Base-by-base conservation (phyloP, 2,797 vertebrate species). In the Acridotheres tristis region DNA sequence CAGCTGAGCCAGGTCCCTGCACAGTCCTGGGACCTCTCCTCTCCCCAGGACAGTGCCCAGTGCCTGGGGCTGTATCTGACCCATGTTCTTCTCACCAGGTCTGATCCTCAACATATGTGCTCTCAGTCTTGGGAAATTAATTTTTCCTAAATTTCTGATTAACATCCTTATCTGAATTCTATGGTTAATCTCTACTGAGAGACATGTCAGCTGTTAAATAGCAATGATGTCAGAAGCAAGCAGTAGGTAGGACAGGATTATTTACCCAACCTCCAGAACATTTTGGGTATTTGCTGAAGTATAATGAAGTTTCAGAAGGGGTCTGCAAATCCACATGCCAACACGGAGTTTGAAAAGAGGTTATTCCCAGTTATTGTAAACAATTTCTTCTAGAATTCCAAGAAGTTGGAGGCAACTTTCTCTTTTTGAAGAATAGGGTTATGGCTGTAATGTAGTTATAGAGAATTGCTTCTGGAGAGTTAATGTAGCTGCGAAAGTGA, bases 31-130 rank as follows among this genome's bases (percentile, higher is more conserved):
- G 19, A 2, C 54, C 6, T 3, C 7, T 55, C 29, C 47, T 9
- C 3, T 42, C 19, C 23, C n/a, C 30, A 20, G 40, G 17, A 22
- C 27, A 51, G 43, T 2, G 0, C 29, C 19, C 0, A 0, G 4
- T 15, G 36, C 57, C 43, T 3, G 0, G 7, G 29, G 7, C 14
- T 51, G 11, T 5, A 9, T 8, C 38, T 45, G 29, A 53, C 5
- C 10, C n/a, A 12, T 0, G 0, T 30, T 30, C 38, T 47, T 40
- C 34, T 53, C 15, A 10, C 10, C 38, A 22, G 16, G 20, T 40
- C 78, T 45, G 50, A 45, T 34, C 58, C 45, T 36, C 38, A 65
- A 5, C 25, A 71, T 15, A 58, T 40, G 30, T 71, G 14, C 27
- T 88, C 22, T 34, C 38, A 54, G 16, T 26, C n/a, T 55, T 16